Conservation (phyloP, 2,888 invertebrate species). For the Steinernema carpocapsae region DNA sequence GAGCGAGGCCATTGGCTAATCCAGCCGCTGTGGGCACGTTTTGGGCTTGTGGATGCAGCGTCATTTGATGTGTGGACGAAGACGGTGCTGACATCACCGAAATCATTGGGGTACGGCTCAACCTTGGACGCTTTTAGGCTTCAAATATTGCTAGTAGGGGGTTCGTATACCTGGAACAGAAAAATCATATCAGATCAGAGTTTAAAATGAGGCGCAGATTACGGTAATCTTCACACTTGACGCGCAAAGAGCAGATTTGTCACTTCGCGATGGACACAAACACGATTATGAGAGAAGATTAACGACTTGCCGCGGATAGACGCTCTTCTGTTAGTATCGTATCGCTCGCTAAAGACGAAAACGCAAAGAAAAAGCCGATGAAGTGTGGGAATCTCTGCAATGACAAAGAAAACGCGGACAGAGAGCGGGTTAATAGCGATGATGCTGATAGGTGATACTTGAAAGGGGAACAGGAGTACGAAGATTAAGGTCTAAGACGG, state of each 20-base stretch:
- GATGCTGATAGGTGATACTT: not conserved
- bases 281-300: conserved; percentile 19
- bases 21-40: not conserved
- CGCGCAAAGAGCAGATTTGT: not conserved
- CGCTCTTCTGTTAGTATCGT: conserved; percentile 17
- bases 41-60: conserved; percentile 26
- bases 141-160: not conserved
- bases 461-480: not conserved
- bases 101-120: not conserved
- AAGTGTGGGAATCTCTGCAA: not conserved
- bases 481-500: too few relatives aligned
- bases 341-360: not conserved
- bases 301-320: conserved; percentile 3
- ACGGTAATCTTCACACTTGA: too few relatives aligned
- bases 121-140: too few relatives aligned
- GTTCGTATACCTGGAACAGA: not conserved
- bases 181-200: not conserved
- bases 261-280: not conserved
- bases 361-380: not conserved
- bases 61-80: conserved; percentile 18
- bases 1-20: conserved; percentile 1
- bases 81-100: conserved; percentile 35
- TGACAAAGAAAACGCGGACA: not conserved
- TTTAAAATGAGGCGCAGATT: not conserved
- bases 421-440: too few relatives aligned